Evolutionary conservation across 2,113 vertebrate genomes (phyloP).

Genomic region (Nicator chloris): DNA sequence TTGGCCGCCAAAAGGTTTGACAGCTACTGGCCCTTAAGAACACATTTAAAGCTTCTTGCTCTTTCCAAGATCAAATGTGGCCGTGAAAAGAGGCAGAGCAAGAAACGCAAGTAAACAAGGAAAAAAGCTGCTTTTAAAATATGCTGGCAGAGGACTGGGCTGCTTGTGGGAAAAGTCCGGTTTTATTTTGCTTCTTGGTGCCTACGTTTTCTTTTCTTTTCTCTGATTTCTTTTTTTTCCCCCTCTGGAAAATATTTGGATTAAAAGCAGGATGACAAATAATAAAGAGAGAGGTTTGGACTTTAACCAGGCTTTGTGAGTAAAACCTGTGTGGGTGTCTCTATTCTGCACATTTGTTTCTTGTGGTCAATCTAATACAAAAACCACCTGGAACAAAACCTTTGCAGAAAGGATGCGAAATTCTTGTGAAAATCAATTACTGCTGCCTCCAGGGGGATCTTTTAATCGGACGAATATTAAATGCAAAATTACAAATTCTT

Average conservation of each 20-base stretch:
- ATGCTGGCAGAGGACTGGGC: slow-evolving; percentile 47
- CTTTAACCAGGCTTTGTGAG: slow-evolving; percentile 79
- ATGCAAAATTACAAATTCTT: slow-evolving; percentile 13
- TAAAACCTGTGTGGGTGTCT: slow-evolving; percentile 90
- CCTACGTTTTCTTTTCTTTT: background rate
- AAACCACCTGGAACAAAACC: slow-evolving; percentile 77
- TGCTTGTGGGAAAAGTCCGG: slow-evolving; percentile 52
- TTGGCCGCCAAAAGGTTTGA: slow-evolving; percentile 97
- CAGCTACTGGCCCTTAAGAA: slow-evolving; percentile 98
- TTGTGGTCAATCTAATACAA: slow-evolving; percentile 68
- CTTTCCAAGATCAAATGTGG: slow-evolving; percentile 90
- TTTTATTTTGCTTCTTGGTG: slow-evolving; percentile 25
- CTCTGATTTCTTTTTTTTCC: background rate
- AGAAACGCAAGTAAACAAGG: slow-evolving; percentile 81
- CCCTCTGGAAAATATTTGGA: slow-evolving; percentile 52
- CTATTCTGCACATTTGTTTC: slow-evolving; percentile 76
- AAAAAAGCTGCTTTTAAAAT: slow-evolving; percentile 68
- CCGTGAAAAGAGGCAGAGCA: slow-evolving; percentile 80
- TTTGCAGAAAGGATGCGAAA: slow-evolving; percentile 46
- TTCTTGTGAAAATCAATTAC: slow-evolving; percentile 60
- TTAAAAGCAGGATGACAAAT: slow-evolving; percentile 48
- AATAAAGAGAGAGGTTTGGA: slow-evolving; percentile 45
- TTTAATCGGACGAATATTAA: background rate
- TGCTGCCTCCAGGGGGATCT: slow-evolving; percentile 26
- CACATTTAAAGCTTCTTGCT: slow-evolving; percentile 95